phyloP scores from a whole-genome alignment of 2,888 invertebrate species.

The Melanchra persicariae region DNA sequence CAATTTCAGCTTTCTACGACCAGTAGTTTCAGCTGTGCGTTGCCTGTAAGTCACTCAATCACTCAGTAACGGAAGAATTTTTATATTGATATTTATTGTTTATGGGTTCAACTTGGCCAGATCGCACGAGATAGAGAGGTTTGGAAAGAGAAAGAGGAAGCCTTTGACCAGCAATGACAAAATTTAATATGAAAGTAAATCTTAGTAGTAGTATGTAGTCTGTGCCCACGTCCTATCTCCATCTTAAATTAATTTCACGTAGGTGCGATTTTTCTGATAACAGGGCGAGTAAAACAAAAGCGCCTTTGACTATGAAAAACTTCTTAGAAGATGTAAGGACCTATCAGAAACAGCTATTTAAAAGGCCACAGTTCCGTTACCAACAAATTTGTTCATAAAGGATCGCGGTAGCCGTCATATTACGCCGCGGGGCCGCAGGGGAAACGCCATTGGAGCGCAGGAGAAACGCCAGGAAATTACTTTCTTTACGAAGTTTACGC shows the following conservation, averaged over 20 bases:
- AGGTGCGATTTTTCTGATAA: background rate
- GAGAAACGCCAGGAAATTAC: slow-evolving; percentile 27
- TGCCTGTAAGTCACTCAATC: no score
- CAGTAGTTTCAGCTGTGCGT: no score
- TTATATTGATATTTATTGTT: no score
- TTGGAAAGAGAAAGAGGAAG: no score
- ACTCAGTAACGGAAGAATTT: no score
- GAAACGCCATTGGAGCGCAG: background rate
- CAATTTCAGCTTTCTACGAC: no score
- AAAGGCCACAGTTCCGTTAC: slow-evolving; percentile 5
- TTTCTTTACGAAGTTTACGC: slow-evolving; percentile 49
- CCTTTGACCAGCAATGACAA: no score
- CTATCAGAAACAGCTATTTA: slow-evolving; percentile 16
- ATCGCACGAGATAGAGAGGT: no score
- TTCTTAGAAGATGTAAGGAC: background rate
- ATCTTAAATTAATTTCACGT: background rate
- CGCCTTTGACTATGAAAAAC: background rate
- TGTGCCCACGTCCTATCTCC: background rate
- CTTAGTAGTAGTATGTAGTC: background rate
- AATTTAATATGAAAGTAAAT: background rate
- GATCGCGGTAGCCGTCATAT: slow-evolving; percentile 26
- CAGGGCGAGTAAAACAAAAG: background rate
- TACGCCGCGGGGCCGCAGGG: background rate
- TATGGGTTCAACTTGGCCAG: no score
- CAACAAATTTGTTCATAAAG: slow-evolving; percentile 33